Base-by-base conservation (phyloP, 2,113 vertebrate species). In the Tragelaphus imberbis region DNA sequence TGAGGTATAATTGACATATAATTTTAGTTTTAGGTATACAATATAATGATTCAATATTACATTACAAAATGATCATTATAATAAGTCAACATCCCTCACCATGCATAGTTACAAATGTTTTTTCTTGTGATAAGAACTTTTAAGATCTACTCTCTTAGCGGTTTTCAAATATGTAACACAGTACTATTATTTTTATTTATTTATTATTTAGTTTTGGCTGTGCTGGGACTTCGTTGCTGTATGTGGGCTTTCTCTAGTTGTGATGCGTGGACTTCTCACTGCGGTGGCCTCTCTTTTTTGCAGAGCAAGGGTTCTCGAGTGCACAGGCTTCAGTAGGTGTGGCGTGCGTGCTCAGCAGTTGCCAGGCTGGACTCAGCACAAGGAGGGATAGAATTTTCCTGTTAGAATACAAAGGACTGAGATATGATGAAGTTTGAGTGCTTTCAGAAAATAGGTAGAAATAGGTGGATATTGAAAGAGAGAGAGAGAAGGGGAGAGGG, bases 211-310 rank as follows among this genome's bases (percentile, higher is more conserved):
- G 1, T 77, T 44, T 6, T 77, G 71, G 40, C 71, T 27, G 21
- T 0, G 12, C 40, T 44, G 71, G 71, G 71, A 27, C 75, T 79
- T 47, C 40, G 28, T 4, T 16, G 75, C 75, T 79, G 40, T 16
- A 7, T 7, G 0, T 0, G 6, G 75, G 40, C 25, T 79, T 77
- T 47, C 12, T 44, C 40, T 7, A 27, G 71, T 14, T 13, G 40
- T 44, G 40, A 27, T 28, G 6, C 2, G 0, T 0, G 3, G 40
- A 4, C 40, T 47, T 47, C 25, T 12, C 75, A 28, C 4, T 28
- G 40, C 13, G 1, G 75, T 15, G 40, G 13, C 25, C 4, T 79
- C 75, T 79, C 40, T 47, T 15, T 40, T 44, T 47, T 79, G 40
- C 40, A 28, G 25, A 44, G 40, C 75, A 27, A 8, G 25, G 25